A percentile compares a stretch with the other conserved stretches of the same genome.
These are phyloP conservation scores for Pimpla rufipes DNA, from an alignment of 2,888 invertebrate species.

Conservation along the genomic window DNA sequence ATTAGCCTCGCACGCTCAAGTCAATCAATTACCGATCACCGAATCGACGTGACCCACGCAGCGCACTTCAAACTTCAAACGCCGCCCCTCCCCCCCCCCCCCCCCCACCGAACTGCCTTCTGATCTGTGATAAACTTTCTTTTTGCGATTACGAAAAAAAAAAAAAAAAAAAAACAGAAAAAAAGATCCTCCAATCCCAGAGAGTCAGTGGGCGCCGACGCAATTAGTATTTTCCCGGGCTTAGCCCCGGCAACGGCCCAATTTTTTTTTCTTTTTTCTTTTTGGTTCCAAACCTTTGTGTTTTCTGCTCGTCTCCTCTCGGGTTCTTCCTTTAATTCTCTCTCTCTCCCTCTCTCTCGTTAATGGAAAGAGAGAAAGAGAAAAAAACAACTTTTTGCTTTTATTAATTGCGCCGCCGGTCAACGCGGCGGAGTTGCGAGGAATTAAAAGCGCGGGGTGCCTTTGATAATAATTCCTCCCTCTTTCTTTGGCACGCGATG, in stretches of 20 bases:
- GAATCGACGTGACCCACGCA: not conserved
- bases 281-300: not conserved
- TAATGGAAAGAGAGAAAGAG: not conserved
- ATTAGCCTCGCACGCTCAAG: conserved; percentile 26
- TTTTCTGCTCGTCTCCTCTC: not conserved
- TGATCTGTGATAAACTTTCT: not conserved
- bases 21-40: conserved; percentile 14
- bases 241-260: too few relatives aligned
- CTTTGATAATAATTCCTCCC: conserved; percentile 57
- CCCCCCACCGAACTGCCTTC: too few relatives aligned
- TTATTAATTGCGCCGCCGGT: conserved; percentile 12
- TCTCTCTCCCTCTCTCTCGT: not conserved
- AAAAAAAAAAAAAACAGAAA: not conserved
- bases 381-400: not conserved
- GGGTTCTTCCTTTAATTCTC: too few relatives aligned
- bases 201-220: not conserved
- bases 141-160: not conserved
- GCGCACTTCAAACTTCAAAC: too few relatives aligned
- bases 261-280: not conserved
- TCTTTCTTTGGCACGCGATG: conserved; percentile 48
- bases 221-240: not conserved
- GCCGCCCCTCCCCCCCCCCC: too few relatives aligned
- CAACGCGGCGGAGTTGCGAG: conserved; percentile 28
- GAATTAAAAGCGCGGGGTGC: conserved; percentile 38
- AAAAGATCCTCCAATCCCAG: not conserved